A percentile compares a stretch with the other conserved stretches of the same genome.
Conservation (phyloP, 2,797 vertebrate genomes). For the Parambassis ranga region DNA sequence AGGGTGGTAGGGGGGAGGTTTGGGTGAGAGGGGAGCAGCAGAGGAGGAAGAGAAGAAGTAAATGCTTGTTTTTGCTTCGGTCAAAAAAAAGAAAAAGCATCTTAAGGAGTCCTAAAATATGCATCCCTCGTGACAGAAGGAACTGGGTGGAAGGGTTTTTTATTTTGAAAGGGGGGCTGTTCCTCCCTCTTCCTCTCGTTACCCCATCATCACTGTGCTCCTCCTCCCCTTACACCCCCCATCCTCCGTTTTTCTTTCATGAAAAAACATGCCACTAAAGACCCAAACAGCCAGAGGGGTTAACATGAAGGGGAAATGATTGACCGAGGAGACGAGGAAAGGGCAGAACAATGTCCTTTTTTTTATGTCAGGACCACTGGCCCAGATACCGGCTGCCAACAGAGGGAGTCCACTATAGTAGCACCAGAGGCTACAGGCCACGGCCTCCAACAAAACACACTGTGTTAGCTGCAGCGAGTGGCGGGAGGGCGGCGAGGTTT, state of each 20-base stretch:
- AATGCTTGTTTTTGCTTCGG: constrained; percentile 41
- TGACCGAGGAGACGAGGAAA: not conserved
- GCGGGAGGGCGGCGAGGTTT: no score
- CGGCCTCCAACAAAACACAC: not conserved
- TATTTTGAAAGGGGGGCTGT: not conserved
- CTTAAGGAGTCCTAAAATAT: constrained; percentile 54
- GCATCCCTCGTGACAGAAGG: constrained; percentile 44
- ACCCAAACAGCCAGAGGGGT: constrained; percentile 56
- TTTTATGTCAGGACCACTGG: constrained; percentile 63
- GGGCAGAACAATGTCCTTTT: constrained; percentile 36
- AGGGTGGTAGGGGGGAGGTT: not conserved
- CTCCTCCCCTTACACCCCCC: not conserved
- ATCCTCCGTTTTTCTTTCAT: constrained; percentile 16
- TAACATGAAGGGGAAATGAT: constrained; percentile 42
- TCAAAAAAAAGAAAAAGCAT: not conserved
- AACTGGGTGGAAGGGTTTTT: not conserved
- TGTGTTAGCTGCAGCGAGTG: not conserved
- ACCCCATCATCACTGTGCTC: constrained; percentile 19
- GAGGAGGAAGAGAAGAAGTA: constrained; percentile 17
- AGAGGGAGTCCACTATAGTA: constrained; percentile 27
- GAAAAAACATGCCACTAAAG: constrained; percentile 55
- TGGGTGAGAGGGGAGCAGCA: not conserved
- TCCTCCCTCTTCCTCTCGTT: not conserved
- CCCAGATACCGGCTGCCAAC: constrained; percentile 55
- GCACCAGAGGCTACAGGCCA: constrained; percentile 56